Evolutionary conservation across 2,113 vertebrate genomes (phyloP).

Genomic region (Nyctibius bracteatus): DNA sequence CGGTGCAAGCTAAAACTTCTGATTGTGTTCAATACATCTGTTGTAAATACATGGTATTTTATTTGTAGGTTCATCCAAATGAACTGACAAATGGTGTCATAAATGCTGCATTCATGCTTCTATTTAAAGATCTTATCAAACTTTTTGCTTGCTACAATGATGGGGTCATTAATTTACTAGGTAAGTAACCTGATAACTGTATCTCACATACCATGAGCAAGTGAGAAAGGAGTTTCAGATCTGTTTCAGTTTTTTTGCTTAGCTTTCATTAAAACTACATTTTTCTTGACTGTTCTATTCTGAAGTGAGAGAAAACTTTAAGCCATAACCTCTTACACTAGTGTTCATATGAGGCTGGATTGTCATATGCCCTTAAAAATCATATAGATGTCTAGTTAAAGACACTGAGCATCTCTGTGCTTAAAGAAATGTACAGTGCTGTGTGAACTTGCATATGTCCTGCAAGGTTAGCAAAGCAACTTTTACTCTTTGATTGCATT

Average conservation of each 20-base stretch:
- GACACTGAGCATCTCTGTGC: background rate
- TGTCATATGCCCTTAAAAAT: background rate
- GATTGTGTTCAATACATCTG: background rate
- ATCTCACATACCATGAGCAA: background rate
- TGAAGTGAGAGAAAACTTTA: background rate
- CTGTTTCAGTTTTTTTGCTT: background rate
- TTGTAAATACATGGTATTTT: conserved; percentile 5
- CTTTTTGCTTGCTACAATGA: conserved; percentile 98
- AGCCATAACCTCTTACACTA: background rate
- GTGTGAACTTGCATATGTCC: background rate
- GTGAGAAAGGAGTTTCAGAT: background rate
- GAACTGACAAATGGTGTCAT: conserved; percentile 94
- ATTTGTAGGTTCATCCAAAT: conserved; percentile 86
- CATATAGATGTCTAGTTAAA: background rate
- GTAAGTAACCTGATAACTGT: conserved; percentile 61
- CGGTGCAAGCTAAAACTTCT: background rate
- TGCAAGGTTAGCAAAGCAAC: background rate
- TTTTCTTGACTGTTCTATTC: background rate
- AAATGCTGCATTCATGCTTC: conserved; percentile 94
- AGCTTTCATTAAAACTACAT: background rate
- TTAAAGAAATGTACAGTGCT: background rate
- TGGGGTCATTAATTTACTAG: conserved; percentile 96
- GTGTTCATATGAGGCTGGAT: background rate
- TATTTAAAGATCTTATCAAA: conserved; percentile 99
- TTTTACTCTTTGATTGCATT: background rate